Evolutionary conservation across 2,888 invertebrate species (phyloP), one percentile per base, ranked within the genome.

Genomic region (Tipula confusa): DNA sequence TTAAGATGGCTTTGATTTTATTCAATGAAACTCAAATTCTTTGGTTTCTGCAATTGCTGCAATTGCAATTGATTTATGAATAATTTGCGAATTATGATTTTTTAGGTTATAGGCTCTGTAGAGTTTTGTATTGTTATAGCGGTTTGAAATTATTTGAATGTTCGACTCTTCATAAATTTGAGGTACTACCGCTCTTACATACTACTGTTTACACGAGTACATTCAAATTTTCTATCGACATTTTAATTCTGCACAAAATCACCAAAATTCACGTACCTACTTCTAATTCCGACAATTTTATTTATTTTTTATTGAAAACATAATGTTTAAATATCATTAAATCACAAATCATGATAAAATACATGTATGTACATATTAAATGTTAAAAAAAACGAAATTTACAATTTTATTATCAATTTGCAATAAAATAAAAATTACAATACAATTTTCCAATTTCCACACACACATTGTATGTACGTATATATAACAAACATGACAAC

Each of bases 261-360:
- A 9, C 9, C n/a, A 24, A 24, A 24, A 24, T 64, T 24, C 64
- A 64, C 64, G 64, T 64, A 64, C n/a, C n/a, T n/a, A n/a, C 24
- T 18, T 24, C 24, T 64, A 64, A 64, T 64, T 64, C 64, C 64
- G 64, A 64, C 24, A 64, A 64, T 64, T 64, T 64, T 24, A 64
- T 64, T 64, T 64, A 64, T 64, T 24, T 64, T 64, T 24, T 9
- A 24, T 64, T n/a, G n/a, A n/a, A 64, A 3, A 24, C 24, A 64
- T 9, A 64, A n/a, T n/a, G n/a, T 64, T 64, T 64, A 24, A 64
- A 64, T 24, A 24, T 64, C 64, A 24, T 64, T 64, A 64, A 64
- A 64, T 64, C 64, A 64, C 64, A 64, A 64, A 64, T 64, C 64
- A 64, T 9, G 64, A 64, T 64, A 64, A 64, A 64, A 64, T 64